These are phyloP conservation scores for Saccopteryx bilineata DNA, from an alignment of 2,113 vertebrate genomes.

Conservation along the genomic window DNA sequence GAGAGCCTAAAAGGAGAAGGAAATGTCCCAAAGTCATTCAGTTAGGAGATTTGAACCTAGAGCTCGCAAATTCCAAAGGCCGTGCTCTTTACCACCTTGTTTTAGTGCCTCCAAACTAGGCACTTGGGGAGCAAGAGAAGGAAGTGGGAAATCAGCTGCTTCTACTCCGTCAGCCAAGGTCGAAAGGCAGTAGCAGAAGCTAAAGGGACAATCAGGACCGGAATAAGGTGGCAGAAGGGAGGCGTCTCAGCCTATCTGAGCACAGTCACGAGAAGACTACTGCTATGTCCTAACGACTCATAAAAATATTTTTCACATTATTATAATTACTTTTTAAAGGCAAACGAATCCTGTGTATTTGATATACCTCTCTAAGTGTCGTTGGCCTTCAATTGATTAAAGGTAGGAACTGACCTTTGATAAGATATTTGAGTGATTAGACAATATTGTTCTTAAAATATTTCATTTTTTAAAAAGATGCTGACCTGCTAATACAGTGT, in stretches of 20 bases:
- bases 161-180: background rate
- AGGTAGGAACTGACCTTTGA: background rate
- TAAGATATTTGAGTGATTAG: background rate
- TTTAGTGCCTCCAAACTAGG: background rate
- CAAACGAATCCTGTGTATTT: background rate
- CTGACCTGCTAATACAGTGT: background rate
- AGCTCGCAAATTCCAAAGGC: background rate
- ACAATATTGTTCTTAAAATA: background rate
- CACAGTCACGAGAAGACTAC: background rate
- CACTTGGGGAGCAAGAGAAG: background rate
- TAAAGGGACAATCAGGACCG: background rate
- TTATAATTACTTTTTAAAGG: background rate
- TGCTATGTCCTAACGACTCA: background rate
- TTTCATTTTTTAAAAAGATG: background rate
- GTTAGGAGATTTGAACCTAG: background rate
- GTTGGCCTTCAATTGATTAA: constrained; percentile 7
- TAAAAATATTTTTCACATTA: background rate
- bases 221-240: background rate
- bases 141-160: background rate
- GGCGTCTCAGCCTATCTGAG: accelerated
- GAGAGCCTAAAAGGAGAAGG: background rate
- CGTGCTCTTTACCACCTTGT: background rate
- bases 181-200: background rate
- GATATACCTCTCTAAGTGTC: background rate
- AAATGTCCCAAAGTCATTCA: background rate